Evolutionary conservation across 1,140 invertebrate species (phyloP), one percentile per base, ranked within the genome.

Genomic region (Goniozus legneri): DNA sequence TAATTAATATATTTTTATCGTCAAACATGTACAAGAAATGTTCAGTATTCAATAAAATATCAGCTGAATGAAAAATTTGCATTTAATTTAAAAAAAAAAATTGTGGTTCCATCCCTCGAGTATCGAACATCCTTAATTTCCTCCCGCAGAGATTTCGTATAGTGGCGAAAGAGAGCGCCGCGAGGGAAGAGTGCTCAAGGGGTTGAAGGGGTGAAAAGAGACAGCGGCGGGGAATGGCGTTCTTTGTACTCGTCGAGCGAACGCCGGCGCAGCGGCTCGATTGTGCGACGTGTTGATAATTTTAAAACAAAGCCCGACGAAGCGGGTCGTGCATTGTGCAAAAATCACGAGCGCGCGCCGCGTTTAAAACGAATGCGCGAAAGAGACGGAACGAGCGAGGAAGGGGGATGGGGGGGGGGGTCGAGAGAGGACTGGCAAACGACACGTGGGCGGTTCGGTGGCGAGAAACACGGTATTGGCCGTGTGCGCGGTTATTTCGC

Each of bases 271-370:
- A 59, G 59, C 59, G 55, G 45, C 60, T n/a, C 60, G 70, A 75
- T 73, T 74, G 70, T 73, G 69, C 64, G 58, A 67, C 69, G 63
- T 62, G 69, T 73, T 74, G 71, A 75, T 75, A 74, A 74, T 74
- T 74, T 74, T 70, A 60, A 65, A 73, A 75, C 71, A 74, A 75
- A 65, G 62, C 53, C 54, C 15, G 44, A 44, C 48, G 50, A 46
- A 45, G 52, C 52, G 52, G 44, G 39, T n/a, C 44, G 56, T 44
- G 54, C 68, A 66, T 75, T 75, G 70, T 73, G 60, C 60, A 72
- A 73, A 73, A 75, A 72, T 72, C 67, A 66, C 58, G 44, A 44
- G 38, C 34, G 38, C 33, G 39, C 22, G 33, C n/a, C n/a, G n/a
- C n/a, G n/a, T n/a, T n/a, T n/a, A n/a, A n/a, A n/a, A n/a, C n/a